Evolutionary conservation across 2,113 vertebrate genomes (phyloP).

Genomic region (Prochilodus magdalenae): DNA sequence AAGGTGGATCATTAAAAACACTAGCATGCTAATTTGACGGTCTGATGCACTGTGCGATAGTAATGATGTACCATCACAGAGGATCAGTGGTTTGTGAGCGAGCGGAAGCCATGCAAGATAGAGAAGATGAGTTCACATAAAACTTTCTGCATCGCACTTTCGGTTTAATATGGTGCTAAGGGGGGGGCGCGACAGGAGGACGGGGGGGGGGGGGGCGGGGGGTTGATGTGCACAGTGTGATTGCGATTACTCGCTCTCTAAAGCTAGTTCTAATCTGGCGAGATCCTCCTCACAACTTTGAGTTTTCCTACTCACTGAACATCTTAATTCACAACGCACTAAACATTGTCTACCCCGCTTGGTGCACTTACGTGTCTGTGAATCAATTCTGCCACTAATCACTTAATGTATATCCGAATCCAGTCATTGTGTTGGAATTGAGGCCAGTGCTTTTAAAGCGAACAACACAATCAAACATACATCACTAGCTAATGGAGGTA

Average conservation of each 20-base stretch:
- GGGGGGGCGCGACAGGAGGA: too few relatives aligned
- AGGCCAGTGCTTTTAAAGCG: conserved; percentile 28
- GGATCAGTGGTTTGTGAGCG: conserved; percentile 31
- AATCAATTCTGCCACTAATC: conserved; percentile 43
- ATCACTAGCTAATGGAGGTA: conserved; percentile 32
- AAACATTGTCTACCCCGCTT: too few relatives aligned
- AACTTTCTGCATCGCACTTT: conserved; percentile 27
- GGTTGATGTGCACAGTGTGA: too few relatives aligned
- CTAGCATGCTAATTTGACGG: conserved; percentile 60
- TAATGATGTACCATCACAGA: conserved; percentile 64
- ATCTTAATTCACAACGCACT: too few relatives aligned
- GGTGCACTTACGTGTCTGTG: too few relatives aligned
- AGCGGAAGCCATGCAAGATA: conserved; percentile 28
- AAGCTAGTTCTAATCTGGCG: too few relatives aligned
- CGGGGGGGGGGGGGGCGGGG: background rate
- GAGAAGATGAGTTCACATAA: conserved; percentile 25
- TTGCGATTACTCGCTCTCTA: too few relatives aligned
- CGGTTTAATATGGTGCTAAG: conserved; percentile 29
- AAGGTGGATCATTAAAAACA: conserved; percentile 61
- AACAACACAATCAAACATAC: conserved; percentile 18
- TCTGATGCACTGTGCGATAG: conserved; percentile 47
- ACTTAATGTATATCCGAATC: conserved; percentile 47
- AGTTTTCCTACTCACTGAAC: too few relatives aligned
- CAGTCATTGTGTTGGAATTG: conserved; percentile 50
- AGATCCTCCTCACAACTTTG: too few relatives aligned